Percentiles rank a stretch among this genome's conserved stretches.
phyloP scores from a whole-genome alignment of 2,888 invertebrate species.

The Cabera pusaria region DNA sequence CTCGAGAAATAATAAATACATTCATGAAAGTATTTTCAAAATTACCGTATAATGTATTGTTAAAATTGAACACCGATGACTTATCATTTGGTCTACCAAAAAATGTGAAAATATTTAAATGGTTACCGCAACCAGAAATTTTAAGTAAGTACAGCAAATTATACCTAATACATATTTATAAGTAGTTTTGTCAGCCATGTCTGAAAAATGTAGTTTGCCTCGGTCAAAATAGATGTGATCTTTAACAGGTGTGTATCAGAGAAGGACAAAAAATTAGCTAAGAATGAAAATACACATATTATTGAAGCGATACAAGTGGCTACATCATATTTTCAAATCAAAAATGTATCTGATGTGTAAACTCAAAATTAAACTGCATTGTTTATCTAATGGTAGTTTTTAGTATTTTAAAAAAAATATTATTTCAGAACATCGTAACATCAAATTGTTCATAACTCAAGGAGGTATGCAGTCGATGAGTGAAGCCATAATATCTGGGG shows the following conservation, averaged over 20 bases:
- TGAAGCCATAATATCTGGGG: constrained; percentile 60
- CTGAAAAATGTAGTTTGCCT: too few relatives aligned
- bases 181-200: too few relatives aligned
- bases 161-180: too few relatives aligned
- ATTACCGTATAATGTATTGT: constrained; percentile 58
- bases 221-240: too few relatives aligned
- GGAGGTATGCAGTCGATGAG: constrained; percentile 69
- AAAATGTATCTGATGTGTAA: too few relatives aligned
- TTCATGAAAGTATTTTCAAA: constrained; percentile 52
- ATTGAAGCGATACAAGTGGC: too few relatives aligned
- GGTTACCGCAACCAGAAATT: constrained; percentile 66
- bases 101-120: constrained; percentile 49
- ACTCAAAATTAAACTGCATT: not conserved
- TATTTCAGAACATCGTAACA: constrained; percentile 56
- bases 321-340: too few relatives aligned
- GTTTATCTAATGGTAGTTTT: too few relatives aligned
- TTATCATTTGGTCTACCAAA: constrained; percentile 39
- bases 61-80: constrained; percentile 56
- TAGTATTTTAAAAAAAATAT: too few relatives aligned
- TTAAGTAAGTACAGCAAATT: constrained; percentile 55
- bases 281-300: too few relatives aligned
- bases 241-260: too few relatives aligned
- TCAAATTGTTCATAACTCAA: constrained; percentile 72
- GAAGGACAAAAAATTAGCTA: too few relatives aligned
- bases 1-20: constrained; percentile 41